phyloP scores from a whole-genome alignment of 2,113 vertebrate genomes.

The Oreochromis niloticus region DNA sequence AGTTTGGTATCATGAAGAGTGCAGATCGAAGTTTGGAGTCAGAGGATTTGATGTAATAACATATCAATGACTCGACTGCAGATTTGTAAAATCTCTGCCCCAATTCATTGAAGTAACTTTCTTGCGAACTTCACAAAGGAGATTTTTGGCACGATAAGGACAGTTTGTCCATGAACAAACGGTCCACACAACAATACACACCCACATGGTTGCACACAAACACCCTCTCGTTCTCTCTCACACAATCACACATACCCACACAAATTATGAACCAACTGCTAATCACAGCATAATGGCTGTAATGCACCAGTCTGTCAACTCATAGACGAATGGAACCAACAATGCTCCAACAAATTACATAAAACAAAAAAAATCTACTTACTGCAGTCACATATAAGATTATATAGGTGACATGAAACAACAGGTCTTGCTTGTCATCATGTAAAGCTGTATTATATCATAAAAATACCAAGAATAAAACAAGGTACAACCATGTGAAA shows the following conservation, averaged over 20 bases:
- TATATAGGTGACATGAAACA: neutral
- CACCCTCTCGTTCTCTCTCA: neutral
- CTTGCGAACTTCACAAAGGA: constrained; percentile 25
- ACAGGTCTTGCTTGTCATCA: neutral
- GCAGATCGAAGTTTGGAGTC: constrained; percentile 44
- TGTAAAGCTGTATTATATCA: neutral
- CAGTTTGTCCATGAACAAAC: constrained; percentile 24
- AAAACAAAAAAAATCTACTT: neutral
- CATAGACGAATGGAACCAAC: neutral
- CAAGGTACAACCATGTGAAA: neutral
- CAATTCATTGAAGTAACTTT: constrained; percentile 23
- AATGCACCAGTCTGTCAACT: neutral
- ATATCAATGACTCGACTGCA: constrained; percentile 22
- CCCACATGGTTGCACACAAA: neutral
- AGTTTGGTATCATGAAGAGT: constrained; percentile 27
- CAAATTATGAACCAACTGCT: constrained; percentile 24
- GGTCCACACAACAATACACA: neutral
- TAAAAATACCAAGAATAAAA: neutral
- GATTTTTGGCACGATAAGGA: constrained; percentile 1
- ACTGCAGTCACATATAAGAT: neutral
- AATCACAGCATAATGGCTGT: constrained; percentile 13
- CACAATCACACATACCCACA: constrained; percentile 33
- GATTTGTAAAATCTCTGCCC: constrained; percentile 10
- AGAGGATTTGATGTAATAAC: neutral
- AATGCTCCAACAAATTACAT: neutral